Evolutionary conservation across 2,797 vertebrate genomes (phyloP).

Genomic region (Harpagifer antarcticus): DNA sequence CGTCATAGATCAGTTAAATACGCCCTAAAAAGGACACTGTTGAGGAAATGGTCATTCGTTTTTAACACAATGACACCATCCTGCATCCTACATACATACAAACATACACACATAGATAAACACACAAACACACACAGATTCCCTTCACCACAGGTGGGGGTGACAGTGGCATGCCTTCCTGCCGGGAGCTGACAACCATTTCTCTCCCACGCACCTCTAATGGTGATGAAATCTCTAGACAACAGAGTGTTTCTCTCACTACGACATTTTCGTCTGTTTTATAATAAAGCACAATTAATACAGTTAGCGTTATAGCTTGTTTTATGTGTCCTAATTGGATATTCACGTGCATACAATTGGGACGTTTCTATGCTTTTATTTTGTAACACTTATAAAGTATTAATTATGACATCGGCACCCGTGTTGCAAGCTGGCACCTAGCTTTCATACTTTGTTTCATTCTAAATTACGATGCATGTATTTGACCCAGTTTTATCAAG

Average conservation of each 20-base stretch:
- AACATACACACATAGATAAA: neutral
- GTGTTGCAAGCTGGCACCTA: neutral
- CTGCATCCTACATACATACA: neutral
- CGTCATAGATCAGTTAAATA: neutral
- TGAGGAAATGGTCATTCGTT: neutral
- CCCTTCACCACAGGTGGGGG: conserved; percentile 66
- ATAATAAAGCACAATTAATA: neutral
- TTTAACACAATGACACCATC: neutral
- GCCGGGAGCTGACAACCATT: conserved; percentile 46
- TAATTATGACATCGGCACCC: neutral
- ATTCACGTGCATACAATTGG: neutral
- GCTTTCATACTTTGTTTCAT: conserved; percentile 6
- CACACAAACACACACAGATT: conserved; percentile 46
- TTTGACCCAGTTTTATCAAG: conserved; percentile 2
- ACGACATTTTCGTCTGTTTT: conserved; percentile 3
- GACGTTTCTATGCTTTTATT: neutral
- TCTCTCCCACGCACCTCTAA: conserved; percentile 41
- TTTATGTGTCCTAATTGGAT: neutral
- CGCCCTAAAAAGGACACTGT: neutral
- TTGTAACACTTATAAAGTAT: neutral
- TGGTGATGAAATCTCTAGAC: conserved; percentile 23
- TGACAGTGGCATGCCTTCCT: conserved; percentile 58
- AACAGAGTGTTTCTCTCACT: conserved; percentile 15
- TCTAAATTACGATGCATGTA: neutral
- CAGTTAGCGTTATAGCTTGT: neutral